These are phyloP conservation scores for Sabellastarte sp. DNA, from an alignment of 2,888 invertebrate species.

Conservation along the genomic window DNA sequence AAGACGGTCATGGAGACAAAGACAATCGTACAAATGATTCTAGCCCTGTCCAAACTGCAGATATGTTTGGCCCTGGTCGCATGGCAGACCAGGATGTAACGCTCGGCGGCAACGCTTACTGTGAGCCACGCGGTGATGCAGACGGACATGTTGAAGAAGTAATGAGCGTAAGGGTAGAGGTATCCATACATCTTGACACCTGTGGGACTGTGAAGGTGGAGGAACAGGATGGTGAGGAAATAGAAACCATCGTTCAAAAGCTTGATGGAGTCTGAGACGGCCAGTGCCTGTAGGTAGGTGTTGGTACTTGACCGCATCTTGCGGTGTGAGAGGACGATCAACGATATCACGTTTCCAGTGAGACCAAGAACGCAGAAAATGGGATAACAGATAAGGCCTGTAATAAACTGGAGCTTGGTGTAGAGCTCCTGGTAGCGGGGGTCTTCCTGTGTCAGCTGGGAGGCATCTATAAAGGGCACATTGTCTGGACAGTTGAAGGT, in stretches of 20 bases:
- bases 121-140: constrained; percentile 36
- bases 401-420: constrained; percentile 25
- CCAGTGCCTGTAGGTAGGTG: constrained; percentile 28
- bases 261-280: constrained; percentile 32
- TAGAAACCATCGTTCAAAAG: constrained; percentile 32
- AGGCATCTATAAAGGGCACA: too few species aligned
- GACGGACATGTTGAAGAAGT: constrained; percentile 33
- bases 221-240: constrained; percentile 27
- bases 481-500: too few species aligned
- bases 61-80: constrained; percentile 13
- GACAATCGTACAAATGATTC: constrained; percentile 41
- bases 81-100: constrained; percentile 30
- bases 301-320: constrained; percentile 32
- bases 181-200: constrained; percentile 19
- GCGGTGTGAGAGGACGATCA: constrained; percentile 27
- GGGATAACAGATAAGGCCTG: constrained; percentile 28
- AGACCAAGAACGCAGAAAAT: constrained; percentile 31
- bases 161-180: constrained; percentile 35
- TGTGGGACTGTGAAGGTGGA: constrained; percentile 14
- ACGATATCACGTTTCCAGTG: constrained; percentile 29
- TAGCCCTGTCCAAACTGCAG: constrained; percentile 10
- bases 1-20: constrained; percentile 47
- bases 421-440: constrained; percentile 7
- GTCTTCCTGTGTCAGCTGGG: too few species aligned
- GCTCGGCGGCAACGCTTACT: constrained; percentile 29